Conservation (phyloP, 2,888 invertebrate genomes). For the Zygaena filipendulae region DNA sequence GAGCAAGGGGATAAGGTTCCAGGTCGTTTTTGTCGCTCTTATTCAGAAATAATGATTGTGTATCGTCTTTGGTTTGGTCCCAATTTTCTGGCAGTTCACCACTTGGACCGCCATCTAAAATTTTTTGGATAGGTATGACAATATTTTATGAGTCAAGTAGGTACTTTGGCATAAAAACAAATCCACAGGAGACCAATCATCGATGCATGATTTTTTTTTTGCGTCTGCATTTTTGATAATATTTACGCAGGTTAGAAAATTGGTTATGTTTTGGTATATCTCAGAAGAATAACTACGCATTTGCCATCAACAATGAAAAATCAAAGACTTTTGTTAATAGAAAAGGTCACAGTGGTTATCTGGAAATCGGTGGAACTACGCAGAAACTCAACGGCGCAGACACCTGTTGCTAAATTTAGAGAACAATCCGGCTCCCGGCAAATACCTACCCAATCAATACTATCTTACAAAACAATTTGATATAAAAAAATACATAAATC, state of each 20-base stretch:
- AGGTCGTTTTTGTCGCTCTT: conserved; percentile 66
- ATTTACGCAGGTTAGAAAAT: too few relatives aligned
- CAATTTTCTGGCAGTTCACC: conserved; percentile 63
- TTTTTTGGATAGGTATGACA: conserved; percentile 12
- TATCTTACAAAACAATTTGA: conserved; percentile 13
- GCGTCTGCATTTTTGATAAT: too few relatives aligned
- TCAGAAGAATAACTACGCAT: too few relatives aligned
- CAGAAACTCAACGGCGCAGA: conserved; percentile 31
- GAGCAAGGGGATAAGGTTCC: conserved; percentile 61
- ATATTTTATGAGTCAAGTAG: too few relatives aligned
- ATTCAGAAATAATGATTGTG: conserved; percentile 60
- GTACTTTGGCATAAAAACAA: too few relatives aligned
- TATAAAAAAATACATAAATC: too few relatives aligned
- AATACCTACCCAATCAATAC: conserved; percentile 9
- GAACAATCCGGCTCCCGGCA: conserved; percentile 9
- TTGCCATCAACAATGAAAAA: too few relatives aligned
- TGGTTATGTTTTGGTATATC: too few relatives aligned
- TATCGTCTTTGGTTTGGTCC: conserved; percentile 65
- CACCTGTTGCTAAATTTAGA: conserved; percentile 65
- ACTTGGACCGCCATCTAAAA: conserved; percentile 52
- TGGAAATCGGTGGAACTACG: conserved; percentile 28
- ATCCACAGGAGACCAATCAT: too few relatives aligned
- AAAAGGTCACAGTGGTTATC: too few relatives aligned
- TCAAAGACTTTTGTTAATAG: too few relatives aligned
- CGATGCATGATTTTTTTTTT: background rate